phyloP scores from a whole-genome alignment of 2,888 invertebrate genomes.

The Reticulitermes lucifugus region DNA sequence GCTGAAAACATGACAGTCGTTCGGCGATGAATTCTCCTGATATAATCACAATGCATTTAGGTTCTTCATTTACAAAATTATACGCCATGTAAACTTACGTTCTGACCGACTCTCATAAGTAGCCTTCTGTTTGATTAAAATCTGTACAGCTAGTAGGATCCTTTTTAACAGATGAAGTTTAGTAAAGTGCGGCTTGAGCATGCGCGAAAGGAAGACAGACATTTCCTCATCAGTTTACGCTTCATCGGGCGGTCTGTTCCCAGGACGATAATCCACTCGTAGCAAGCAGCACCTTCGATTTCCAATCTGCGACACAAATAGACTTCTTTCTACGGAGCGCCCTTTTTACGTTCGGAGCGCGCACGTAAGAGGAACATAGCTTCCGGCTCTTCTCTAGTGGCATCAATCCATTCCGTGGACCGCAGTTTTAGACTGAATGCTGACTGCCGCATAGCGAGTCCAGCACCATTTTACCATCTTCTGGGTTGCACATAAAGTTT shows the following conservation, averaged over 20 bases:
- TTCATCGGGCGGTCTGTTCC: slow-evolving; percentile 21
- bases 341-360: neutral
- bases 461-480: no score
- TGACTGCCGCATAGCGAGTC: neutral
- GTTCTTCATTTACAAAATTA: no score
- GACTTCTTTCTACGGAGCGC: neutral
- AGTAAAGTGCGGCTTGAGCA: neutral
- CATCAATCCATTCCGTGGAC: neutral
- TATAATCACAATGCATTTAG: no score
- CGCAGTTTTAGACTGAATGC: neutral
- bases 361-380: neutral
- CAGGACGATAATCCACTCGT: slow-evolving; percentile 25
- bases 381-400: neutral
- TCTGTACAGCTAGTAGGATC: neutral
- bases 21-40: no score
- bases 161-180: neutral
- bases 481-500: no score
- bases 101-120: no score
- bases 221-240: slow-evolving; percentile 24
- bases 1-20: no score
- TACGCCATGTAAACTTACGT: no score
- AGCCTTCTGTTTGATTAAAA: no score
- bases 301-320: slow-evolving; percentile 30
- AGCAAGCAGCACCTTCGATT: slow-evolving; percentile 10
- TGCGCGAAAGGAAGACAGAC: slow-evolving; percentile 11